Evolutionary conservation across 2,797 vertebrate genomes (phyloP).

Genomic region (Fundulus diaphanus): DNA sequence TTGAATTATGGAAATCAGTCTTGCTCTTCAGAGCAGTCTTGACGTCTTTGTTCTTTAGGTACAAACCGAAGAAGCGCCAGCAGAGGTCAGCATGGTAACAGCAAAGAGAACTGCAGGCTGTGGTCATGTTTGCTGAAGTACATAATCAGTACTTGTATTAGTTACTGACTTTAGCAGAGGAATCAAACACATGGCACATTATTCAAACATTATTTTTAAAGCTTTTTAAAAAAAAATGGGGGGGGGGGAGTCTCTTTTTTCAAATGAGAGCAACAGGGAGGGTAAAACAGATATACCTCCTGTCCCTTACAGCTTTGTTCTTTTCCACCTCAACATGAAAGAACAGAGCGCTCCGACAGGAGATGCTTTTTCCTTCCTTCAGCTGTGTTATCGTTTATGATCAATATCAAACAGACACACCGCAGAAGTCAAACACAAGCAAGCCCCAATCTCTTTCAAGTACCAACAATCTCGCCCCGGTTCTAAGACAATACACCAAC

Average conservation of each 20-base stretch:
- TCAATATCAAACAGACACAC: conserved; percentile 77
- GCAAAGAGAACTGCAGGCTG: conserved; percentile 12
- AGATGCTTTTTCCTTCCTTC: conserved; percentile 77
- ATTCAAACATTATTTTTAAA: neutral
- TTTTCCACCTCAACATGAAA: conserved; percentile 78
- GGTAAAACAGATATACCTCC: conserved; percentile 42
- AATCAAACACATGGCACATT: conserved; percentile 7
- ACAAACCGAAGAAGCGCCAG: conserved; percentile 38
- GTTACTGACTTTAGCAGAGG: conserved; percentile 11
- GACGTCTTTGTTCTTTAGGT: neutral
- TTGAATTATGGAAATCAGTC: neutral
- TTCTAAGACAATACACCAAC: conserved; percentile 71
- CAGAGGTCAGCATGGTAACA: conserved; percentile 70
- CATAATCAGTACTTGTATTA: conserved; percentile 35
- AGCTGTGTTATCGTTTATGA: conserved; percentile 78
- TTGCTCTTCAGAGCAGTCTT: neutral
- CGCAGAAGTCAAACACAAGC: conserved; percentile 70
- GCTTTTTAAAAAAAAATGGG: no score
- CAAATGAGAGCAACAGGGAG: conserved; percentile 39
- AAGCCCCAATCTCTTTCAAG: conserved; percentile 72
- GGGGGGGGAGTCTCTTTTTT: no score
- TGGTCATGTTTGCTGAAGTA: conserved; percentile 38
- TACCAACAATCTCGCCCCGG: conserved; percentile 68
- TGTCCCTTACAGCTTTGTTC: conserved; percentile 68
- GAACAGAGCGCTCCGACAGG: conserved; percentile 60